Evolutionary conservation across 2,113 vertebrate genomes (phyloP), one percentile per base, ranked within the genome.

Genomic region (Pachycephala philippinensis): DNA sequence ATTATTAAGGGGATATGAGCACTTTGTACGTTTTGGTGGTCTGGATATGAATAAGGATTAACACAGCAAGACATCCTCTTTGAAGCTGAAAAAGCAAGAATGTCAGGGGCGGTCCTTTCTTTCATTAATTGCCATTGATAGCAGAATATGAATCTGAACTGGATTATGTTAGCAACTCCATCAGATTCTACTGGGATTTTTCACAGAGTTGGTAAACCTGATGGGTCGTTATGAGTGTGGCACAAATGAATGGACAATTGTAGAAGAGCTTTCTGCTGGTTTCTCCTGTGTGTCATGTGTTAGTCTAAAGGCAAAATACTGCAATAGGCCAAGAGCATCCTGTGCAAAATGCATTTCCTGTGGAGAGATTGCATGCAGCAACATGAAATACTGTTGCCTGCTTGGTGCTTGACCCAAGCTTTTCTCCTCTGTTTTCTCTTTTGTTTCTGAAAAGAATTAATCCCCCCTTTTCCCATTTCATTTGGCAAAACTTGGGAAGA

Each of bases 401-500:
- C 50, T 59, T 85, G 77, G 8, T 83, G 75, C 54, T 88, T 19
- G 54, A 83, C 47, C 50, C 64, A 61, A 30, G 24, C 9, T n/a
- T 74, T 89, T 87, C 15, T 89, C 70, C 61, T 53, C 26, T 76
- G 13, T 93, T 84, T 95, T 95, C 40, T 45, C 78, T 94, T 63
- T 76, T 74, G 28, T 90, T 91, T 95, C 87, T 95, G 78, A 89
- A 96, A 64, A 75, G 10, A 89, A 70, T 65, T 69, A 72, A 66
- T 91, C 65, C 31, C 53, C 23, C 44, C 57, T 63, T 57, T 86
- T 93, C 77, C 35, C 93, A 75, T 83, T 83, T 95, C 92, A 15
- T 94, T 84, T 96, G 66, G 82, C 78, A 90, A 91, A 87, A 31
- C 35, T 80, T 66, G 59, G 45, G 39, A 83, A 95, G 91, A 85